phyloP scores from a whole-genome alignment of 37 sponge, comb jelly and placozoan genomes.

The Theonella swinhoei region DNA sequence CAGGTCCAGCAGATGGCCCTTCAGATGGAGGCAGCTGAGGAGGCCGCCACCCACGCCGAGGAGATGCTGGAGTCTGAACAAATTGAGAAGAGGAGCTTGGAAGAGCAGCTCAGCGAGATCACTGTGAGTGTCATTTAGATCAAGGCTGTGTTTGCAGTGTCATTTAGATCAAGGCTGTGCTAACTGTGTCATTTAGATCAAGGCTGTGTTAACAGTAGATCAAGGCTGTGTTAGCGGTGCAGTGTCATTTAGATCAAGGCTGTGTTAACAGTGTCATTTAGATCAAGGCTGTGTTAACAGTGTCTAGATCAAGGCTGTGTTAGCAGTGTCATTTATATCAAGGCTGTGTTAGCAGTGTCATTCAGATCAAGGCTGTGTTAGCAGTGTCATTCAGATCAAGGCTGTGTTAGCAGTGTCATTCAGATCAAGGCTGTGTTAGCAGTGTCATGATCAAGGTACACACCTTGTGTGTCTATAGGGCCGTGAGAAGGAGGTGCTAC shows the following conservation, averaged over 20 bases:
- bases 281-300: too few relatives aligned
- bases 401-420: too few relatives aligned
- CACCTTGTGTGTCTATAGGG: conserved; percentile 21
- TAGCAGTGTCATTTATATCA: neutral
- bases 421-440: too few relatives aligned
- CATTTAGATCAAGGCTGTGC: too few relatives aligned
- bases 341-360: too few relatives aligned
- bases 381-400: neutral
- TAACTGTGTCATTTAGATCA: too few relatives aligned
- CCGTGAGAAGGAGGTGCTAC: conserved; percentile 38
- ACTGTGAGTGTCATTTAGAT: conserved; percentile 42
- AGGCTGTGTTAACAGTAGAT: neutral
- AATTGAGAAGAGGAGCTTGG: conserved; percentile 74
- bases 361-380: too few relatives aligned
- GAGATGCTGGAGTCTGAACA: conserved; percentile 86
- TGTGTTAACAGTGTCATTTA: conserved; percentile 38
- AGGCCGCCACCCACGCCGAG: conserved; percentile 47
- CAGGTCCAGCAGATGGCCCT: conserved; percentile 66
- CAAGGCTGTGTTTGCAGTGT: too few relatives aligned
- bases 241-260: conserved; percentile 9
- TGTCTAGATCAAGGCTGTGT: neutral
- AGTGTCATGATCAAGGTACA: too few relatives aligned
- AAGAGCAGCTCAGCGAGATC: conserved; percentile 76
- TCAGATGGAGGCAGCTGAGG: conserved; percentile 63
- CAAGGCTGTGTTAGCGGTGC: neutral